Conservation (phyloP, 1,140 invertebrate species). For the Trachelipus rathkii region DNA sequence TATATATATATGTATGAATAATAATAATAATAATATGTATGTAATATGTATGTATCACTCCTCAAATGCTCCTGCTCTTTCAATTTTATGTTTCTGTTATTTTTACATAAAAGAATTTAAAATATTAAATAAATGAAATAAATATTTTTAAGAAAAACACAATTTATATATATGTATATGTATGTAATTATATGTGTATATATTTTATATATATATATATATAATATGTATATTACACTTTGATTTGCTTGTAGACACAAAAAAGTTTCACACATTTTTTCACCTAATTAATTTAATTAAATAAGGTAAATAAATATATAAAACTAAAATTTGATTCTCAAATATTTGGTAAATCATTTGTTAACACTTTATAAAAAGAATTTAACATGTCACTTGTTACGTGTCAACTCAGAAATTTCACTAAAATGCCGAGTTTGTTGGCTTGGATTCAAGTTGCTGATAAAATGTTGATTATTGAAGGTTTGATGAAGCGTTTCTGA, state of each 20-base stretch:
- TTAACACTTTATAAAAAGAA: neutral
- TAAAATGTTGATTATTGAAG: neutral
- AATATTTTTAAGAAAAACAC: no score
- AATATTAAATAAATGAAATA: no score
- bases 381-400: constrained; percentile 81
- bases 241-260: neutral
- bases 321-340: no score
- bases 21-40: no score
- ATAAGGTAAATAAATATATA: no score
- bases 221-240: constrained; percentile 45
- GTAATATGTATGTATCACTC: no score
- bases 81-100: no score
- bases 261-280: neutral
- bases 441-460: neutral
- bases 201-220: constrained; percentile 11
- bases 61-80: no score
- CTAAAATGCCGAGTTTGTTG: neutral
- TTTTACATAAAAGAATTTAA: no score
- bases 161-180: neutral
- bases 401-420: constrained; percentile 74
- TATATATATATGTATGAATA: no score
- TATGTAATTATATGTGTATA: neutral
- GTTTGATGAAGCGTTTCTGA: neutral
- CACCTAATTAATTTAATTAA: no score
- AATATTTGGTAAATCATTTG: neutral